Conservation (phyloP, 2,797 vertebrate genomes). For the Sphenopsis melanotis region DNA sequence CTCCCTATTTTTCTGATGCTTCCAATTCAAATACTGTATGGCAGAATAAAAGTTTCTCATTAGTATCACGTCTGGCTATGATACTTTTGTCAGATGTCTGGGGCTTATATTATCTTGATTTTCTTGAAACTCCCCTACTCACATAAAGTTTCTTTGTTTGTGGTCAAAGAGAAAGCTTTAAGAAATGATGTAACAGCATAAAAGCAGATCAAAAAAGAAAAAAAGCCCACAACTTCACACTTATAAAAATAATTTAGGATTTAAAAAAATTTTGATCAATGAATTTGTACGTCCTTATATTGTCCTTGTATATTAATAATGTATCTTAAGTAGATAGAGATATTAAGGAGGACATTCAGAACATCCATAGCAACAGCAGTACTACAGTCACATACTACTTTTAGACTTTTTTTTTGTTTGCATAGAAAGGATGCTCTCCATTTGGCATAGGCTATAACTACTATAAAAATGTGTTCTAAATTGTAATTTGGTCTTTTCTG, state of each 20-base stretch:
- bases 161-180: background rate
- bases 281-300: background rate
- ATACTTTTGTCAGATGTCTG: background rate
- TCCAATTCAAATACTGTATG: background rate
- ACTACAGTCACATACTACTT: background rate
- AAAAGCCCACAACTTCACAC: background rate
- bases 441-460: background rate
- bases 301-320: background rate
- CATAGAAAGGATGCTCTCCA: background rate
- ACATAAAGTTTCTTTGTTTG: background rate
- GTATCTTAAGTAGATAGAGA: background rate
- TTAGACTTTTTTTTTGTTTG: background rate
- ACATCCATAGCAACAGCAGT: background rate
- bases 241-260: background rate
- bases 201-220: background rate
- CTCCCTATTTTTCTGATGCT: background rate
- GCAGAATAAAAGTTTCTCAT: background rate
- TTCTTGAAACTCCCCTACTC: background rate
- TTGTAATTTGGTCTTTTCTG: conserved; percentile 1
- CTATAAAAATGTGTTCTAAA: background rate
- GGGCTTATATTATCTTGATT: background rate
- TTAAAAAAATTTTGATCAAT: background rate
- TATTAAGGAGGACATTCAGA: background rate
- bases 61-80: background rate
- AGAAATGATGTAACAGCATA: background rate